Base-by-base conservation (phyloP, 2,888 invertebrate species). In the Alsophila aescularia region DNA sequence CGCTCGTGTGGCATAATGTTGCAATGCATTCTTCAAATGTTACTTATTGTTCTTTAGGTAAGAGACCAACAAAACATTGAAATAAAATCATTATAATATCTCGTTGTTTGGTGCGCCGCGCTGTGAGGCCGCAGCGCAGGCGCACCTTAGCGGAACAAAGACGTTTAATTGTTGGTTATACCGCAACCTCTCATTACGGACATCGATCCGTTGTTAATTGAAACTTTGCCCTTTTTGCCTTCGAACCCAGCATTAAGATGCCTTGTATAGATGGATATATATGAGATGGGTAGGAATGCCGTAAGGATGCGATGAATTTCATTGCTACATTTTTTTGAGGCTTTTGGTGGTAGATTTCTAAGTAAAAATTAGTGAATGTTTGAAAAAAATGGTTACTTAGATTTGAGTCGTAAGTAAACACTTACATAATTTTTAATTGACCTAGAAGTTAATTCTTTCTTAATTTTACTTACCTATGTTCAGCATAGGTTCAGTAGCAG, bases 201-300 rank as follows among this genome's bases (percentile, higher is more conserved):
- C 82, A 85, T 87, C 85, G 81, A 78, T 83, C 36, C 81, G 83
- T 89, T 85, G 85, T 88, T 91, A 90, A 91, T 91, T 90, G 90
- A 91, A 90, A 83, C 73, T 75, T 75, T 75, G 69, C 77, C 73
- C 81, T 81, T 83, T 79, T 84, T 83, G 62, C 58, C 54, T 60
- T 53, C 51, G 35, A 44, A 29, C 55, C 55, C 41, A 16, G 15
- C 45, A 45, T 45, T 56, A 49, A 34, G 41, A 43, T 36, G 41
- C 55, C 55, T 13, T 31, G 50, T 47, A 47, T 24, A 49, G 15
- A 18, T 34, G 34, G 21, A 12, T 13, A 36, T 6, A 7, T 24
- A 24, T 24, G 7, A 8, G 7, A 24, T 7, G 43, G n/a, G 40
- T 4, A 41, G 10, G 42, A 32, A 21, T 39, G 24, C 31, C 24